Base-by-base conservation (phyloP, 2,797 vertebrate genomes). In the Liparis tanakae region DNA sequence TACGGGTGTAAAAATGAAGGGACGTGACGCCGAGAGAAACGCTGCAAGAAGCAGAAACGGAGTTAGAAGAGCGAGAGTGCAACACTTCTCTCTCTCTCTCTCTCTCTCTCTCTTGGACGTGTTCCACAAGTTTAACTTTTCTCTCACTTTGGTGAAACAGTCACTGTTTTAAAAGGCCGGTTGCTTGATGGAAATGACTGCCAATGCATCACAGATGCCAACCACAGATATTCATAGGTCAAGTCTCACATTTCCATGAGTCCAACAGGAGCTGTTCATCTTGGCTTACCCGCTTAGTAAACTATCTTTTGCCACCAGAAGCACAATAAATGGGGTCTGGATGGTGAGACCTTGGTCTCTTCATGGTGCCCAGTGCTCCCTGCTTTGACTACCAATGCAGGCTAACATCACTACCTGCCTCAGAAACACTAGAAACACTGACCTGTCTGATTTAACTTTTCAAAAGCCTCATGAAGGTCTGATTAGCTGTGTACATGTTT, bases 1-100 rank as follows among this genome's bases (percentile, higher is more conserved):
- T 74, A 60, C 54, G 59, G 63, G 48, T 76, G 75, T 59, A 51
- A 73, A 79, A 85, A 70, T 79, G 58, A 85, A 65, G 66, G 51
- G 67, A 78, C n/a, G 33, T 62, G 70, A 80, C 72, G 66, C 79
- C 66, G 64, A 60, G 71, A 4, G 18, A 74, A 33, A 61, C 12
- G 33, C 66, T 75, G 62, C 18, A 41, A 78, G 58, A 73, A 55
- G 44, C 55, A 79, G 65, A 67, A 71, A 18, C 20, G 51, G 61
- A 66, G 34, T 76, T 76, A 80, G 48, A 68, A 67, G 58, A 80
- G 63, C 30, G 51, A 74, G 15, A 67, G 54, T 57, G 20, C 30
- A 55, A 59, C 20, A 55, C 3, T n/a, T n/a, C 20, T 17, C 25
- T 30, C 25, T 30, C 25, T 30, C 25, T 30, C 58, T 22, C 37